Conservation (phyloP, 2,797 vertebrate species). For the Falco berigora region DNA sequence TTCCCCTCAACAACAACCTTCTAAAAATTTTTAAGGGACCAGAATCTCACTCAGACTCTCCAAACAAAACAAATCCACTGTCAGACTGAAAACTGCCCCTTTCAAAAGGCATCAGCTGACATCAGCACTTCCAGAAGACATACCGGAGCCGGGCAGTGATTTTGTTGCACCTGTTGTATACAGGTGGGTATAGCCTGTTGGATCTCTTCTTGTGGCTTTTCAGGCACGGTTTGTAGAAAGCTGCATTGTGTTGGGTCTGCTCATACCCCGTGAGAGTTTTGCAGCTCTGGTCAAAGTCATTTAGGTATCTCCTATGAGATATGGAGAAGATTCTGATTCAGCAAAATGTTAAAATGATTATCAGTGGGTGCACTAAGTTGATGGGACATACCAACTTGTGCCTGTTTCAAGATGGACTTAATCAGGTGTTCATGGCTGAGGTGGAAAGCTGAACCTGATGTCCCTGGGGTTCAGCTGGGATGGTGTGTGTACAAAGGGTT, state of each 20-base stretch:
- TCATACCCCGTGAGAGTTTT: not conserved
- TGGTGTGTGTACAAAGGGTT: not conserved
- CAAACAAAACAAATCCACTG: not conserved
- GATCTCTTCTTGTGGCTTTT: not conserved
- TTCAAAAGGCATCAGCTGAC: not conserved
- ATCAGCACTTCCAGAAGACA: not conserved
- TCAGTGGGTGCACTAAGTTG: not conserved
- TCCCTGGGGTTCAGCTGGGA: not conserved
- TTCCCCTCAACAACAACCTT: not conserved
- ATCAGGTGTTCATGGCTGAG: not conserved
- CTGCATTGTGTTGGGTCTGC: not conserved
- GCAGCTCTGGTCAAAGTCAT: not conserved
- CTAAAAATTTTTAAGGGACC: not conserved
- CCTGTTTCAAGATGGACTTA: not conserved
- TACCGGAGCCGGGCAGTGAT: not conserved
- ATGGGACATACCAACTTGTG: not conserved
- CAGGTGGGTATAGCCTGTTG: not conserved
- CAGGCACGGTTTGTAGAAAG: not conserved
- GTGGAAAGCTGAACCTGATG: not conserved
- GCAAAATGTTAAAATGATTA: not conserved
- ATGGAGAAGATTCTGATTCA: not conserved
- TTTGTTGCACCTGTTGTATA: not conserved
- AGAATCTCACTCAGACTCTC: not conserved
- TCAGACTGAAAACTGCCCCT: not conserved
- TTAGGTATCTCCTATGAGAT: not conserved